Evolutionary conservation across 2,888 invertebrate genomes (phyloP).

Genomic region (Dasypogon diadema): DNA sequence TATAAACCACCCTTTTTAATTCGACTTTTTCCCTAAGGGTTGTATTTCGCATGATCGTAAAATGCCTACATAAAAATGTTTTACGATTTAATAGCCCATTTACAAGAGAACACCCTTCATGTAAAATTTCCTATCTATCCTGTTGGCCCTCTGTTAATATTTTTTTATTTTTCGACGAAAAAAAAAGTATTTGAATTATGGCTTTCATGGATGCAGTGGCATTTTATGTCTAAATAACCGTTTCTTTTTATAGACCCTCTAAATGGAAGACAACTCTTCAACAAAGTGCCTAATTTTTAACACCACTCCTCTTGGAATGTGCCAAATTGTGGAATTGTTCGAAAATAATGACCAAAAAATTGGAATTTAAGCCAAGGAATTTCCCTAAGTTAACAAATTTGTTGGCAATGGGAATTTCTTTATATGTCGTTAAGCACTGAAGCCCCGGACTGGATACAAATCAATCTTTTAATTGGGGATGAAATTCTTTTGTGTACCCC

Average conservation of each 20-base stretch:
- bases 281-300: not conserved
- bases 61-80: conserved; percentile 31
- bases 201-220: not conserved
- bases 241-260: not conserved
- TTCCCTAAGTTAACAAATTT: no score
- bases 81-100: conserved; percentile 37
- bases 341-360: no score
- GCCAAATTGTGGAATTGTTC: no score
- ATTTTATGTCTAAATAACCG: not conserved
- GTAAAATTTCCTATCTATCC: conserved; percentile 17
- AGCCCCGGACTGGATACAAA: no score
- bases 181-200: not conserved
- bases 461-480: no score
- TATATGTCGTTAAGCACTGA: no score
- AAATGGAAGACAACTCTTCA: not conserved
- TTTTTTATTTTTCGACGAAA: not conserved
- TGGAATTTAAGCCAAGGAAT: no score
- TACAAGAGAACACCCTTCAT: conserved; percentile 22
- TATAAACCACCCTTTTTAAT: not conserved
- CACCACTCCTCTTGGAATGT: not conserved
- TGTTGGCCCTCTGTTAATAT: conserved; percentile 17
- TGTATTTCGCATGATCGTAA: not conserved
- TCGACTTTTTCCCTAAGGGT: not conserved
- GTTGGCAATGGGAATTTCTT: no score
- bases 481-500: no score